These are phyloP conservation scores for Portevinia maculata DNA, from an alignment of 2,888 invertebrate genomes.

Conservation along the genomic window DNA sequence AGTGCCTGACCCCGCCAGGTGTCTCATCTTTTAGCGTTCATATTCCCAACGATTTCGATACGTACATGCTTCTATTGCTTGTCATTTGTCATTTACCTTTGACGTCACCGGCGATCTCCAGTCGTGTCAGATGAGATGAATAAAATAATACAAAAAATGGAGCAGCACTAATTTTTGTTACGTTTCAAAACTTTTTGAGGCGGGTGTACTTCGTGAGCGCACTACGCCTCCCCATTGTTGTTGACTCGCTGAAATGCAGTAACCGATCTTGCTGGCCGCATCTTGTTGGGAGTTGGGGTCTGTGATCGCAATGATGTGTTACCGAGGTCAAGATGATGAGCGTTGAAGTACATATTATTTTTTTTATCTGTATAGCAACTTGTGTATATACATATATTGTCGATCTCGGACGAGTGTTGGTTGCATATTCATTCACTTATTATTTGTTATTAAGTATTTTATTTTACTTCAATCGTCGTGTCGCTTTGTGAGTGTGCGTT, in stretches of 20 bases:
- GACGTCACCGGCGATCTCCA: too few relatives aligned
- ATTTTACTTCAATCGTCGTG: not conserved
- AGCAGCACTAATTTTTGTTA: too few relatives aligned
- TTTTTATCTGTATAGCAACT: not conserved
- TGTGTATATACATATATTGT: too few relatives aligned
- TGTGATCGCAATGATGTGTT: conserved; percentile 35
- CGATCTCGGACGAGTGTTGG: conserved; percentile 5
- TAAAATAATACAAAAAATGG: too few relatives aligned
- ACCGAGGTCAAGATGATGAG: conserved; percentile 42
- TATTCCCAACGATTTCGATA: too few relatives aligned
- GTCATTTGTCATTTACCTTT: too few relatives aligned
- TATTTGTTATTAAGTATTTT: not conserved
- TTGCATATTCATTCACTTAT: conserved; percentile 27
- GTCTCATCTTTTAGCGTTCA: too few relatives aligned
- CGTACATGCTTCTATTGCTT: too few relatives aligned
- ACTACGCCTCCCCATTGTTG: not conserved
- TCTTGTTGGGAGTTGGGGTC: conserved; percentile 27
- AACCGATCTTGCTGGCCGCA: conserved; percentile 10
- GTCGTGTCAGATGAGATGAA: too few relatives aligned
- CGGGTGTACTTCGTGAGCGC: not conserved
- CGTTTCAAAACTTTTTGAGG: too few relatives aligned
- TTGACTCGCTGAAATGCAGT: not conserved
- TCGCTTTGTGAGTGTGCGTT: conserved; percentile 6
- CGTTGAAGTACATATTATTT: conserved; percentile 3
- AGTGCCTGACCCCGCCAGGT: too few relatives aligned